A percentile compares a stretch with the other conserved stretches of the same genome.
phyloP scores from a whole-genome alignment of 2,113 vertebrate genomes.

The Donacobius atricapilla region DNA sequence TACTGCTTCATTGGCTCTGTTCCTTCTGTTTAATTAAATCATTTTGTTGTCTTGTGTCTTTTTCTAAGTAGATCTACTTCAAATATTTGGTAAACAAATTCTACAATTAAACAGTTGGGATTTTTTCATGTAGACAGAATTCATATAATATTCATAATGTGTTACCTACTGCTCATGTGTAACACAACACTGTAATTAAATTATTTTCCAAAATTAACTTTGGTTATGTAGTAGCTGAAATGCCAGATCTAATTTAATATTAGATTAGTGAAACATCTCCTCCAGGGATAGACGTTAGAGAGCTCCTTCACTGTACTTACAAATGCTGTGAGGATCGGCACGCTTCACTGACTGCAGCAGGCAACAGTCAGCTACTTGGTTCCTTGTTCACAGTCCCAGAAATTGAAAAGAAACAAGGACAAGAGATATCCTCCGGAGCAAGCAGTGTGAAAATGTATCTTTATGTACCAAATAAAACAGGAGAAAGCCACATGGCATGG shows the following conservation, averaged over 20 bases:
- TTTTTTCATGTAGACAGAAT: constrained; percentile 19
- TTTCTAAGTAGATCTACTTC: neutral
- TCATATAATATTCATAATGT: constrained; percentile 37
- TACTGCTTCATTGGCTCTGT: neutral
- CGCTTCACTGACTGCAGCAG: neutral
- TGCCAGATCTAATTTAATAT: constrained; percentile 63
- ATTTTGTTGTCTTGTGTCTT: neutral
- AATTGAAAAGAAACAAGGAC: neutral
- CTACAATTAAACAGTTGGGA: neutral
- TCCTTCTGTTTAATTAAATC: constrained; percentile 27
- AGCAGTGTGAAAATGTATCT: neutral
- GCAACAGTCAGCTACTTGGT: neutral
- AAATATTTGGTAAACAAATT: constrained; percentile 26
- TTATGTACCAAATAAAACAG: neutral
- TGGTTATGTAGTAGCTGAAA: constrained; percentile 34
- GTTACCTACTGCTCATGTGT: constrained; percentile 31
- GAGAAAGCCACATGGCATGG: accelerated
- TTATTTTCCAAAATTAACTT: constrained; percentile 70
- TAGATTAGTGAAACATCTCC: constrained; percentile 50
- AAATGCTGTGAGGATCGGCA: neutral
- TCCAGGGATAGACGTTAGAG: neutral
- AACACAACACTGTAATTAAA: constrained; percentile 47
- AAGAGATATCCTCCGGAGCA: neutral
- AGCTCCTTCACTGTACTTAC: neutral
- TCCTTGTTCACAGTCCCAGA: neutral